phyloP scores from a whole-genome alignment of 2,797 vertebrate genomes.

The Etheostoma perlongum region DNA sequence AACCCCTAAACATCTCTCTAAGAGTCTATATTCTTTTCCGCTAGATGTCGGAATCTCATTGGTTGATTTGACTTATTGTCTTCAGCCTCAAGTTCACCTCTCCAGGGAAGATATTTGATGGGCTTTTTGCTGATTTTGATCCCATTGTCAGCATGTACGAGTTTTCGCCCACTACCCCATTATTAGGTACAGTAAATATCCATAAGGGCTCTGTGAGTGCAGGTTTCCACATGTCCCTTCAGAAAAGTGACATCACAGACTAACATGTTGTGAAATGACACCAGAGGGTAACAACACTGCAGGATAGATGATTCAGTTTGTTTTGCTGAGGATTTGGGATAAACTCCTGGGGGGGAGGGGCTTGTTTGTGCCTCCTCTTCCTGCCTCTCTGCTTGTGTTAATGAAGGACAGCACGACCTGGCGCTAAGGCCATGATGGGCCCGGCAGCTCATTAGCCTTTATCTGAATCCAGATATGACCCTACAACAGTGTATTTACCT shows the following conservation, averaged over 20 bases:
- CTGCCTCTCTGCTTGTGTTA: constrained; percentile 38
- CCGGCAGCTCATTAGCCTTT: constrained; percentile 38
- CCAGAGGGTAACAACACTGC: constrained; percentile 16
- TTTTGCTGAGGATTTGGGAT: constrained; percentile 28
- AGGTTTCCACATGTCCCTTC: neutral
- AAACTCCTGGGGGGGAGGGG: constrained; percentile 16
- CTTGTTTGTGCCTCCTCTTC: constrained; percentile 17
- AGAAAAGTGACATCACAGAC: neutral
- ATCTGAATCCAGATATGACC: constrained; percentile 29
- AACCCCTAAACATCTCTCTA: neutral
- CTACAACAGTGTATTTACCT: constrained; percentile 18
- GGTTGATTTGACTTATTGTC: constrained; percentile 13
- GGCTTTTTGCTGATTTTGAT: constrained; percentile 19
- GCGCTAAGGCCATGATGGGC: constrained; percentile 16
- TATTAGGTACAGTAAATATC: constrained; percentile 1
- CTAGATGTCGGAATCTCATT: neutral
- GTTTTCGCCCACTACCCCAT: neutral
- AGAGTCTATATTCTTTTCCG: neutral
- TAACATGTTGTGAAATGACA: neutral
- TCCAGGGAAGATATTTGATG: constrained; percentile 24
- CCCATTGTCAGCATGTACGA: constrained; percentile 2
- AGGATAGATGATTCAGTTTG: constrained; percentile 42
- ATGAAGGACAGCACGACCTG: constrained; percentile 72
- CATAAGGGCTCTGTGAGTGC: neutral
- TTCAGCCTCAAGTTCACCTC: constrained; percentile 10